These are phyloP conservation scores for Ophthalmolycus amberensis DNA, from an alignment of 2,113 vertebrate species.

Conservation along the genomic window DNA sequence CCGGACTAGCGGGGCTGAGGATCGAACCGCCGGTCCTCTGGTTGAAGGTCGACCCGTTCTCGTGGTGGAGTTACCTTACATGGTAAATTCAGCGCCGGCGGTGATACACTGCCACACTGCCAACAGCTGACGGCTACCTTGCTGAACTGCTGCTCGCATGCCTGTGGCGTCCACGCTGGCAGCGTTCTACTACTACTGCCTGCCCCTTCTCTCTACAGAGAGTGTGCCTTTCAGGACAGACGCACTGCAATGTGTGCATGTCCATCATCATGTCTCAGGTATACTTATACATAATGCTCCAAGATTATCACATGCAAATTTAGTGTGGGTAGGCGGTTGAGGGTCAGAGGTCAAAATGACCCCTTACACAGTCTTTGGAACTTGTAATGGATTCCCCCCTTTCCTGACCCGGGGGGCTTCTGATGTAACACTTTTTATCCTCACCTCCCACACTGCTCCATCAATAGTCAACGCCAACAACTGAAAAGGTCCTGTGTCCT, in stretches of 20 bases:
- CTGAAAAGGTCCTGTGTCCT: background rate
- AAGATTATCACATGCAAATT: slow-evolving; percentile 41
- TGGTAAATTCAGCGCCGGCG: no score
- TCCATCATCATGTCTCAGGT: slow-evolving; percentile 9
- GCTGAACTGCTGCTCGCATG: no score
- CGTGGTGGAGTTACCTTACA: no score
- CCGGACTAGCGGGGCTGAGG: no score
- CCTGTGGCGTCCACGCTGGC: no score
- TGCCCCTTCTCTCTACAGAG: no score
- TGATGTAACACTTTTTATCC: slow-evolving; percentile 18
- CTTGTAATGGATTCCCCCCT: slow-evolving; percentile 49
- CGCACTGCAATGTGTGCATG: background rate
- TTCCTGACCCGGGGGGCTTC: slow-evolving; percentile 2
- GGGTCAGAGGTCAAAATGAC: slow-evolving; percentile 53
- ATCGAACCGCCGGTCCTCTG: no score
- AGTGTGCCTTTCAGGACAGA: background rate
- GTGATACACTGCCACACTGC: no score
- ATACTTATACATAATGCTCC: slow-evolving; percentile 7
- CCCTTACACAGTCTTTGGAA: slow-evolving; percentile 26
- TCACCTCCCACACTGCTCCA: slow-evolving; percentile 4
- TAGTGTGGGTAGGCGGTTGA: slow-evolving; percentile 22
- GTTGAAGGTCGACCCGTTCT: no score
- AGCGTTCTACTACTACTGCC: no score
- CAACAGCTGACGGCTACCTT: no score
- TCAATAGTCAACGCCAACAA: background rate